These are phyloP conservation scores for Timema podura DNA, from an alignment of 2,888 invertebrate species.

Conservation along the genomic window DNA sequence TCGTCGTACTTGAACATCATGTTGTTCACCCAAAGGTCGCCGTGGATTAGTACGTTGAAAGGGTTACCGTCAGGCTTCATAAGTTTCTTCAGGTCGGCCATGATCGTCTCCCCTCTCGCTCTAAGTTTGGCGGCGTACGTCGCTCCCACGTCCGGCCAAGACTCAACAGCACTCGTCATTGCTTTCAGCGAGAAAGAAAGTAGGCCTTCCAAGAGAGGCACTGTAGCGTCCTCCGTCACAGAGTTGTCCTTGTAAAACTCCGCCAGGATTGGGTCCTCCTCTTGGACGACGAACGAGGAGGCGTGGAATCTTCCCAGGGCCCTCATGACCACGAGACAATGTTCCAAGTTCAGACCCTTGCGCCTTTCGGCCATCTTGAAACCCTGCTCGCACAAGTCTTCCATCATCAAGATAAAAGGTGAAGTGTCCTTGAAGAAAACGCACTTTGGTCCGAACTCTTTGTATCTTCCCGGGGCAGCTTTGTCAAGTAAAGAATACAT, in stretches of 20 bases:
- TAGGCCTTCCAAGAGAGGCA: background rate
- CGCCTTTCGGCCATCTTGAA: slow-evolving; percentile 19
- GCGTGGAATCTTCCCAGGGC: slow-evolving; percentile 25
- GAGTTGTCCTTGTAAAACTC: slow-evolving; percentile 19
- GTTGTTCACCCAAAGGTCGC: slow-evolving; percentile 32
- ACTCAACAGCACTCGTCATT: slow-evolving; percentile 15
- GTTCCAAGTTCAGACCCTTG: slow-evolving; percentile 19
- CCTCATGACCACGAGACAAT: slow-evolving; percentile 20
- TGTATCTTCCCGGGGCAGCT: background rate
- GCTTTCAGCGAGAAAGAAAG: background rate
- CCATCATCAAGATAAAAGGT: slow-evolving; percentile 20
- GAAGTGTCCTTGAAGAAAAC: background rate
- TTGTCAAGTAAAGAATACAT: background rate
- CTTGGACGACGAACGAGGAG: slow-evolving; percentile 17
- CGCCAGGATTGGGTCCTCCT: slow-evolving; percentile 9
- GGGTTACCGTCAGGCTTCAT: slow-evolving; percentile 15
- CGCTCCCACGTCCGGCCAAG: slow-evolving; percentile 24
- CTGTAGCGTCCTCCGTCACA: background rate
- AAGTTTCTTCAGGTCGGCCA: background rate
- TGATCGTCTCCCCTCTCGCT: slow-evolving; percentile 3
- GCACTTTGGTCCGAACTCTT: background rate
- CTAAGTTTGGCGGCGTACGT: slow-evolving; percentile 13
- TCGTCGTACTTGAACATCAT: slow-evolving; percentile 26
- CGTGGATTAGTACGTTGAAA: slow-evolving; percentile 28
- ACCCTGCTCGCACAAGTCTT: slow-evolving; percentile 20